Conservation (phyloP, 1,140 invertebrate genomes). For the Asbolus verrucosus region DNA sequence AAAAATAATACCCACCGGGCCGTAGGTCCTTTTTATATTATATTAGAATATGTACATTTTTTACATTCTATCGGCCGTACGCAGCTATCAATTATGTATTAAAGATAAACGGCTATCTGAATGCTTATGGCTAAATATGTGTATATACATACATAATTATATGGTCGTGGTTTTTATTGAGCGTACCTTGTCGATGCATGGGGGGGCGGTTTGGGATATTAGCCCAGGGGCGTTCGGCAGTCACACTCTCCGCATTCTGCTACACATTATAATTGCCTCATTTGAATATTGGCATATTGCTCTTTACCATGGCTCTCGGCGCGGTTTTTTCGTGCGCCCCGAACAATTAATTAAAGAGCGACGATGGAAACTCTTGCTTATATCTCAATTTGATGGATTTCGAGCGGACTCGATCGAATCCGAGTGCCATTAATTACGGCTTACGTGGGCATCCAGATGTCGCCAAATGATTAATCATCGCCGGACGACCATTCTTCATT, state of each 20-base stretch:
- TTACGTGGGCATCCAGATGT: background rate
- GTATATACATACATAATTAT: conserved; percentile 66
- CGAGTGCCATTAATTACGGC: conserved; percentile 1
- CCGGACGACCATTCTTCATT: conserved; percentile 26
- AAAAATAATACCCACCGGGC: conserved; percentile 50
- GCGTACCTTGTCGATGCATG: conserved; percentile 56
- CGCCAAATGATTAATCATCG: conserved; percentile 38
- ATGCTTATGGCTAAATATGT: conserved; percentile 66
- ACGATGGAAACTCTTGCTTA: no score
- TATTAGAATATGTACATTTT: conserved; percentile 65
- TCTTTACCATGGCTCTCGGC: conserved; percentile 13
- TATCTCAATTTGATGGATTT: no score
- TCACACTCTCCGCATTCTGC: conserved; percentile 60
- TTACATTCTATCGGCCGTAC: conserved; percentile 64
- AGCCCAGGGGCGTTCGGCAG: conserved; percentile 58
- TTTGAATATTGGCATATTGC: conserved; percentile 60
- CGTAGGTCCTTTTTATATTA: conserved; percentile 53
- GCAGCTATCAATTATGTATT: conserved; percentile 66
- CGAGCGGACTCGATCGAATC: background rate
- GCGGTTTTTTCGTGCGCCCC: background rate
- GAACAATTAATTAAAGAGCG: no score
- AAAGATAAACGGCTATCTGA: conserved; percentile 65
- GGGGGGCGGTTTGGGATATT: conserved; percentile 50
- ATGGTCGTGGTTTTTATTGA: conserved; percentile 64
- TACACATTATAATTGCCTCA: conserved; percentile 61